A percentile compares a stretch with the other conserved stretches of the same genome.
phyloP scores from a whole-genome alignment of 2,797 vertebrate genomes.

The Danionella dracula region DNA sequence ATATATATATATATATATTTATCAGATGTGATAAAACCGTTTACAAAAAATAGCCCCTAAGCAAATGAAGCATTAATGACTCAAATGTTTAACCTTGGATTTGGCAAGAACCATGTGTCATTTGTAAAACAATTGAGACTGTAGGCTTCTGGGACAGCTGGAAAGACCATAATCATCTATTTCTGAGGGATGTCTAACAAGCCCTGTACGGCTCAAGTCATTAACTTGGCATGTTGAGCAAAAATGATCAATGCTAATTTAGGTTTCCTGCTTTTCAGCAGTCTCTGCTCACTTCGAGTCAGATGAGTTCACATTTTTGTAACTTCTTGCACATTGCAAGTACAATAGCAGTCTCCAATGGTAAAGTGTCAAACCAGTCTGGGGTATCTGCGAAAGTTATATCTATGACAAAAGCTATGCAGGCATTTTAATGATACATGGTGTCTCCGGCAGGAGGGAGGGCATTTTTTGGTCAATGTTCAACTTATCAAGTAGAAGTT shows the following conservation, averaged over 20 bases:
- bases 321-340: background rate
- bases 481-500: conserved; percentile 65
- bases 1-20: too few relatives aligned
- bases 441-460: conserved; percentile 36
- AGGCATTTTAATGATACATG: conserved; percentile 68
- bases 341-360: conserved; percentile 12
- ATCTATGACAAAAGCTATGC: conserved; percentile 51
- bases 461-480: conserved; percentile 65
- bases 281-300: conserved; percentile 54
- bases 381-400: conserved; percentile 41
- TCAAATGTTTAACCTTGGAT: conserved; percentile 14
- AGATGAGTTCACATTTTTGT: conserved; percentile 53
- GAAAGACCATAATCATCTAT: conserved; percentile 45
- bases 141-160: conserved; percentile 47
- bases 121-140: conserved; percentile 31
- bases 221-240: conserved; percentile 51
- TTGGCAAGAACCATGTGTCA: conserved; percentile 1
- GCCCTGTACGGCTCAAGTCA: conserved; percentile 58
- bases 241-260: conserved; percentile 66
- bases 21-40: too few relatives aligned
- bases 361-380: conserved; percentile 47
- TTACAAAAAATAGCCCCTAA: background rate
- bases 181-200: conserved; percentile 59
- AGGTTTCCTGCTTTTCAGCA: conserved; percentile 55
- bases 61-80: conserved; percentile 5